A percentile compares a stretch with the other conserved stretches of the same genome.
Conservation (phyloP, 1,140 invertebrate species). For the Oncopodura yosiiana region DNA sequence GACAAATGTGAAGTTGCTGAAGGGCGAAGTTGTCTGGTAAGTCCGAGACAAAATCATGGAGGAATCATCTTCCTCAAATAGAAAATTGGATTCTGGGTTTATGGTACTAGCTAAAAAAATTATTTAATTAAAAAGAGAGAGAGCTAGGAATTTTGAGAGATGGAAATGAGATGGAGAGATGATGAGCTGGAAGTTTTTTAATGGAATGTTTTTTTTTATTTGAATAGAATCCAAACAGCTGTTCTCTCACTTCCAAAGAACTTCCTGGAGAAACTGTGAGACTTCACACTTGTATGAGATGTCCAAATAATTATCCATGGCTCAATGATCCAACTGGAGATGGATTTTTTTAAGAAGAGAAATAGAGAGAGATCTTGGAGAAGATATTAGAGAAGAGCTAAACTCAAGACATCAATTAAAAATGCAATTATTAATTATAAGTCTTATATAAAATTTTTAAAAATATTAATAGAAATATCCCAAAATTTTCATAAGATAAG, state of each 20-base stretch:
- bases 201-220: background rate
- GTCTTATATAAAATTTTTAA: no score
- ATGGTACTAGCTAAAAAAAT: background rate
- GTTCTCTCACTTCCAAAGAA: slow-evolving; percentile 82
- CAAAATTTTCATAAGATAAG: no score
- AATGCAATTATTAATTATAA: no score
- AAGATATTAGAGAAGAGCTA: no score
- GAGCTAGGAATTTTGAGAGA: no score
- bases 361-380: no score
- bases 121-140: background rate
- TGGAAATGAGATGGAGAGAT: no score
- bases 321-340: slow-evolving; percentile 84
- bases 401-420: no score
- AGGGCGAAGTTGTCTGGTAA: slow-evolving; percentile 30
- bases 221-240: slow-evolving; percentile 56
- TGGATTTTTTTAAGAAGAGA: slow-evolving; percentile 65
- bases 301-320: slow-evolving; percentile 90
- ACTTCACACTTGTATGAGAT: slow-evolving; percentile 82
- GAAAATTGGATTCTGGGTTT: background rate
- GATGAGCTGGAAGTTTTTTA: no score
- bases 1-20: slow-evolving; percentile 77
- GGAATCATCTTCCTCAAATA: background rate
- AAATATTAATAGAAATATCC: no score
- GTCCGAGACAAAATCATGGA: no score
- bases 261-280: slow-evolving; percentile 85